Conservation (phyloP, 2,797 vertebrate species). For the Naso thynnoides region DNA sequence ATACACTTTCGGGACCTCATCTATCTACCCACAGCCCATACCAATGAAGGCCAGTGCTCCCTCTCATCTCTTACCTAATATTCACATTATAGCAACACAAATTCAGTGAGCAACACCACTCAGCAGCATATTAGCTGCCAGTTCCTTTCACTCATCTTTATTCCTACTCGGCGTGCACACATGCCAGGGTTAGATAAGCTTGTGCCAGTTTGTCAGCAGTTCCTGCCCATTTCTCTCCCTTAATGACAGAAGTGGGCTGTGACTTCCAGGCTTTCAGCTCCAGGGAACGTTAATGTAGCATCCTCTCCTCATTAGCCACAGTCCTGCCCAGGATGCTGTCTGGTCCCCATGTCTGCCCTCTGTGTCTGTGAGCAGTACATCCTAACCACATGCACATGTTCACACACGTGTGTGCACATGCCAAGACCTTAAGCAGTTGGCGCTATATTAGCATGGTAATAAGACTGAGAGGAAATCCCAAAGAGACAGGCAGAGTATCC, state of each 20-base stretch:
- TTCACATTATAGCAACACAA: conserved; percentile 52
- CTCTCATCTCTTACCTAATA: conserved; percentile 30
- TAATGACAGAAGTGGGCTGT: conserved; percentile 56
- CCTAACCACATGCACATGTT: conserved; percentile 57
- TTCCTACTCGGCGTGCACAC: conserved; percentile 50
- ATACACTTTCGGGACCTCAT: conserved; percentile 7
- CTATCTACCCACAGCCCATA: not conserved
- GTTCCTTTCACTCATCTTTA: conserved; percentile 58
- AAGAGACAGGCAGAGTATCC: conserved; percentile 21
- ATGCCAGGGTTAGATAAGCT: conserved; percentile 71
- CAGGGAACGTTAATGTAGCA: conserved; percentile 62
- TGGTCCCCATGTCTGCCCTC: conserved; percentile 33
- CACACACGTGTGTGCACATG: conserved; percentile 47
- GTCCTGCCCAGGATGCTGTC: conserved; percentile 56
- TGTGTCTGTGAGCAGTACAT: conserved; percentile 27
- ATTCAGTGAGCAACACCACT: conserved; percentile 44
- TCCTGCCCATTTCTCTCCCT: conserved; percentile 39
- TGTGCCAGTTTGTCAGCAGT: conserved; percentile 55
- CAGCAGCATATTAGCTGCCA: conserved; percentile 48
- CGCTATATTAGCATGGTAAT: conserved; percentile 29
- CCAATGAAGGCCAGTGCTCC: conserved; percentile 19
- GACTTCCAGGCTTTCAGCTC: conserved; percentile 63
- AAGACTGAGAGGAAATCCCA: conserved; percentile 47
- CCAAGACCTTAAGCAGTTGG: conserved; percentile 41
- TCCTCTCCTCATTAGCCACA: conserved; percentile 68